These are phyloP conservation scores for Diachasma alloeum DNA, from an alignment of 1,140 invertebrate genomes.

Conservation along the genomic window DNA sequence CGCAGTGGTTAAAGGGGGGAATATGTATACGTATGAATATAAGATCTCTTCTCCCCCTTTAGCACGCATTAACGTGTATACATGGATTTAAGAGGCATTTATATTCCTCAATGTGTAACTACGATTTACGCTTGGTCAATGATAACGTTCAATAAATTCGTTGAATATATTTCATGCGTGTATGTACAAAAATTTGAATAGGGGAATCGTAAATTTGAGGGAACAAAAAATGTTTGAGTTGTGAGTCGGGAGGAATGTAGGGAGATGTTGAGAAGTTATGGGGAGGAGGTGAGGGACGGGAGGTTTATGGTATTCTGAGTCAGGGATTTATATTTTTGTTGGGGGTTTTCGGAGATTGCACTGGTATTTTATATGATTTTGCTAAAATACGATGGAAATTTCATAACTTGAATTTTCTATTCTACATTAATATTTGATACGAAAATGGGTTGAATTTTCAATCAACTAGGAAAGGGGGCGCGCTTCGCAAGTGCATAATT, in stretches of 20 bases:
- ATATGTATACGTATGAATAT: constrained; percentile 28
- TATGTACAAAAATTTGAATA: not conserved
- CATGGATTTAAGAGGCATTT: not conserved
- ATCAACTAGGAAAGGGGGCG: too few relatives aligned
- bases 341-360: too few relatives aligned
- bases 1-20: constrained; percentile 28
- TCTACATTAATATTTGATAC: too few relatives aligned
- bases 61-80: not conserved
- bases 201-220: not conserved
- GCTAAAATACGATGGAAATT: too few relatives aligned
- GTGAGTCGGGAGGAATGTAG: not conserved
- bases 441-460: too few relatives aligned
- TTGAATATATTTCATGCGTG: not conserved
- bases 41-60: not conserved
- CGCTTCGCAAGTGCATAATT: too few relatives aligned
- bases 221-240: constrained; percentile 1
- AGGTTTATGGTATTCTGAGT: not conserved
- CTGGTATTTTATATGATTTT: too few relatives aligned
- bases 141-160: not conserved
- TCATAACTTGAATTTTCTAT: too few relatives aligned
- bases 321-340: not conserved
- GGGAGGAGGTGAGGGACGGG: not conserved
- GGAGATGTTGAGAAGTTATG: not conserved
- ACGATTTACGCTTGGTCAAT: not conserved
- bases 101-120: not conserved